Evolutionary conservation across 1,140 invertebrate genomes (phyloP), one percentile per base, ranked within the genome.

Genomic region (Drosophila carrolli): DNA sequence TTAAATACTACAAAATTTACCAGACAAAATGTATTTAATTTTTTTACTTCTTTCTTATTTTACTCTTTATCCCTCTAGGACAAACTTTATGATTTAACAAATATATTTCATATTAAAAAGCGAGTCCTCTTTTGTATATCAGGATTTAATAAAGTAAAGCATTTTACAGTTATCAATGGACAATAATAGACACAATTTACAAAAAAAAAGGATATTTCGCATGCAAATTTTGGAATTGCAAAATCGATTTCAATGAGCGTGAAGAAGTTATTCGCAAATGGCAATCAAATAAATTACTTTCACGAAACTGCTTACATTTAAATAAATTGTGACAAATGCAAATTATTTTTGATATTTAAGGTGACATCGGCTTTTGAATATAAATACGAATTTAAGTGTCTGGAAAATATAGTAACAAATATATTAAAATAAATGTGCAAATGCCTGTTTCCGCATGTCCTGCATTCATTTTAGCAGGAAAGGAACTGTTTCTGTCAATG

Each of bases 181-280:
- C 23, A 13, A 51, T 37, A 53, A 16, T 37, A 11, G 29, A 37
- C 47, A 23, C 23, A 50, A 41, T 62, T 48, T n/a, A 11, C 16
- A 13, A 14, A 27, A 37, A 65, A 46, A 14, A 61, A 14, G 9
- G 40, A 61, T 8, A 13, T 56, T 40, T 40, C 7, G 14, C 14
- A 40, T 56, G 51, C 35, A 56, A 61, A 56, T 61, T 29, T 32
- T 32, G 6, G n/a, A 9, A 14, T 11, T 29, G 46, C 14, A 2
- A 32, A 70, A 54, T 47, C 4, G 4, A 57, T 70, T 48, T n/a
- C 51, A n/a, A 5, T 8, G 48, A 35, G 14, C 40, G 5, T 19
- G 27, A 6, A 10, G 40, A 16, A 40, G 1, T 4, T 35, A 11
- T 1, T 44, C 3, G 9, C 32, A 55, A 63, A 38, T 29, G 13